phyloP scores from a whole-genome alignment of 2,888 invertebrate genomes.

The Caradrina kadenii region DNA sequence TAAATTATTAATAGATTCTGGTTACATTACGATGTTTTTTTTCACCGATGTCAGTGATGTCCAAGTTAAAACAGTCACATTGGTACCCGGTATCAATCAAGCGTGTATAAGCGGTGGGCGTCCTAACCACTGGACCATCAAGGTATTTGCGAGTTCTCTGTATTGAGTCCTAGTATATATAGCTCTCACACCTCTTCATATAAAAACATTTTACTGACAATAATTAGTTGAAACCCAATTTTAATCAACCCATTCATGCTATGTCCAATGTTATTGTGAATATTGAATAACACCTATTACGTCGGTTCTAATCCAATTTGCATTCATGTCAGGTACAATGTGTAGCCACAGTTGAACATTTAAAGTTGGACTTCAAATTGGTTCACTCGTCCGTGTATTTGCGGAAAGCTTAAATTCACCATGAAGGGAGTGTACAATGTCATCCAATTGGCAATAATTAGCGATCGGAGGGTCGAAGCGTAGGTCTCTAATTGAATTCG shows the following conservation, averaged over 20 bases:
- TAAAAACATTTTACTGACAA: not conserved
- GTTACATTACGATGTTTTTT: no score
- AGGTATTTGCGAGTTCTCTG: not conserved
- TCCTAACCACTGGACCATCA: no score
- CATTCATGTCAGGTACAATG: slow-evolving; percentile 32
- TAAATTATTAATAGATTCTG: no score
- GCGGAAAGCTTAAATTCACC: not conserved
- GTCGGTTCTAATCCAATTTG: slow-evolving; percentile 32
- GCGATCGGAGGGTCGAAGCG: not conserved
- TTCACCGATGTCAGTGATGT: no score
- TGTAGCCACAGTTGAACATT: slow-evolving; percentile 33
- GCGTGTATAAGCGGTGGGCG: no score
- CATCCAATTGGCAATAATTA: slow-evolving; percentile 25
- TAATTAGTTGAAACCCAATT: slow-evolving; percentile 2
- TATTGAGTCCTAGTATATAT: not conserved
- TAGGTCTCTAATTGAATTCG: slow-evolving; percentile 37
- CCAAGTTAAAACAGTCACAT: no score
- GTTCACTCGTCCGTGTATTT: slow-evolving; percentile 8
- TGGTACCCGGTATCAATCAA: no score
- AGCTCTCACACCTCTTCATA: no score
- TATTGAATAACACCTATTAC: slow-evolving; percentile 10
- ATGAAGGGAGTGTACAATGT: slow-evolving; percentile 13
- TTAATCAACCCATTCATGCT: slow-evolving; percentile 1
- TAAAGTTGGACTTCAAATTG: slow-evolving; percentile 16
- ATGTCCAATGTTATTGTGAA: slow-evolving; percentile 16